Base-by-base conservation (phyloP, 2,888 invertebrate species). In the Selenia dentaria region DNA sequence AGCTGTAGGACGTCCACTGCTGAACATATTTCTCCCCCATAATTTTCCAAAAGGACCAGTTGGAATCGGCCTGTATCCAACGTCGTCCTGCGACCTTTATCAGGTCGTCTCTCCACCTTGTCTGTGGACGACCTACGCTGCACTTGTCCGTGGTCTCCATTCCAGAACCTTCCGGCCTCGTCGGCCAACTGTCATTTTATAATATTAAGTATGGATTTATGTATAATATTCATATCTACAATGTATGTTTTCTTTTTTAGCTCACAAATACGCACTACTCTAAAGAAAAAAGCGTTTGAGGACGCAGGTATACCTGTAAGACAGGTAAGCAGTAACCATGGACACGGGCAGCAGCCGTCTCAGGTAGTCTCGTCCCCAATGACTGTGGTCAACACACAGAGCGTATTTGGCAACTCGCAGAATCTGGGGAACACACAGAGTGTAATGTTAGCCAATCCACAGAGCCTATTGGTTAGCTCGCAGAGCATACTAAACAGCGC, bases 221-320 rank as follows among this genome's bases (percentile, higher is more conserved):
- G n/a, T n/a, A n/a, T n/a, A n/a, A n/a, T n/a, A n/a, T n/a, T n/a
- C n/a, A n/a, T n/a, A n/a, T n/a, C n/a, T n/a, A n/a, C n/a, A n/a
- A n/a, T n/a, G 6, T 16, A 0, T 22, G 22, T 22, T 22, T 22
- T 22, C 0, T 8, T n/a, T 92, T 92, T 20, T 84, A 98, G 97
- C 57, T 94, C 96, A 2, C 98, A 98, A 86, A 97, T 98, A 59
- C 92, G 95, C 49, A 94, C 95, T 27, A 96, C 96, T 0, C 77
- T 96, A 44, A 96, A 96, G 83, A 96, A 96, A 82, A 96, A 96
- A 74, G 95, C 96, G 0, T 96, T 96, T 74, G 96, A 96, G 76
- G 96, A 96, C 71, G 96, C 96, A 51, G 96, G 96, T 52, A 92
- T 96, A 62, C 95, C 96, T 41, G 93, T 94, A 10, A 89, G 94